Base-by-base conservation (phyloP, 2,888 invertebrate genomes). In the Isoperla grammatica region DNA sequence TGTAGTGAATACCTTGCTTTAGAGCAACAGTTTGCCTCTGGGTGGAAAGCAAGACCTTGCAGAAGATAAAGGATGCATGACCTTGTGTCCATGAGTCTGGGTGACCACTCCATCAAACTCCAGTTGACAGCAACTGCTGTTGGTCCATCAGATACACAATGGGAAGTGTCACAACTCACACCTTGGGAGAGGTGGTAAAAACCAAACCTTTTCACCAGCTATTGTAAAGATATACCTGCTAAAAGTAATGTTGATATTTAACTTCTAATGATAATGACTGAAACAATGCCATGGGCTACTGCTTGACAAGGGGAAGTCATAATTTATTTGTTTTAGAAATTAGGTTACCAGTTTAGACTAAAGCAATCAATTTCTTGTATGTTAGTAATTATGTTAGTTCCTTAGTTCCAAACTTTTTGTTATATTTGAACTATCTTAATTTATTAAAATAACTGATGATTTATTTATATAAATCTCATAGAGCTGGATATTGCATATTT, bases 81-180 rank as follows among this genome's bases (percentile, higher is more conserved):
- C 45, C 37, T 50, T 50, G 37, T 50, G 61, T 54, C 61, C 61
- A 43, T 61, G 61, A 57, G 45, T 57, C 20, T 39, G 39, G 46
- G 61, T 57, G 61, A 61, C 61, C 61, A 61, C 61, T 61, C 57
- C 45, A 57, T 61, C 60, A 56, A 40, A 40, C 22, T 59, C 53
- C 23, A 23, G 39, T 29, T 59, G 57, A 48, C 57, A 56, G 56
- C 56, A 43, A 29, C 57, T 39, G 57, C 48, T 12, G 46, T 40
- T 15, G n/a, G 15, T 45, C 17, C 19, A 45, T 45, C 45, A 17
- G 17, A 4, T 17, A 45, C 45, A 45, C 45, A 45, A 45, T 45
- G 19, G 45, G 29, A 29, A 29, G 29, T 29, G 29, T 29, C 29
- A 29, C 29, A 29, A 29, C 29, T 29, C 29, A 12, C n/a, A 40